Evolutionary conservation across 2,797 vertebrate genomes (phyloP).

Genomic region (Heliangelus exortis): DNA sequence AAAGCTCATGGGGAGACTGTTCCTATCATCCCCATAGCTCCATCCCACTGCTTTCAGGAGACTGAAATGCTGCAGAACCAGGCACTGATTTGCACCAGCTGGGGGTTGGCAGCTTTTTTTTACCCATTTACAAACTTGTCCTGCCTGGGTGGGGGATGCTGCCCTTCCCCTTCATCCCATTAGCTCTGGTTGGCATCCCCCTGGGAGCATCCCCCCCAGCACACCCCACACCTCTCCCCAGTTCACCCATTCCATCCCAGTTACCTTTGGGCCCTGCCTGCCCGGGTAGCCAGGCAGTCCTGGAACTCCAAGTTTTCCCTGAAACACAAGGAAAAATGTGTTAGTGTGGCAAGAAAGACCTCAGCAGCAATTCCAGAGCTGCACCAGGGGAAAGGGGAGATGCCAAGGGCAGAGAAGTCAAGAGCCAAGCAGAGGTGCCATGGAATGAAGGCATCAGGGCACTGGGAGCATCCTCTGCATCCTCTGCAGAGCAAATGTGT

Average conservation of each 20-base stretch:
- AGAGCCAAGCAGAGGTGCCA: not conserved
- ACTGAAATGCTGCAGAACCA: not conserved
- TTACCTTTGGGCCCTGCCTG: conserved; percentile 96
- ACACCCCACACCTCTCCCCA: rapidly evolving
- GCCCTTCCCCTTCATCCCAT: rapidly evolving
- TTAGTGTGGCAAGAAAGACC: not conserved
- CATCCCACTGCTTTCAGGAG: not conserved
- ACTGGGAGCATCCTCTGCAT: not conserved
- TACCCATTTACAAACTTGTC: not conserved
- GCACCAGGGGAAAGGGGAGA: not conserved
- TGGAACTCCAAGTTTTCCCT: conserved; percentile 98
- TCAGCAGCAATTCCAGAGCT: rapidly evolving
- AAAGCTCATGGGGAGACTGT: not conserved
- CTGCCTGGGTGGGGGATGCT: rapidly evolving
- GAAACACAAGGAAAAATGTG: not conserved
- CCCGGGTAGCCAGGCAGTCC: conserved; percentile 97
- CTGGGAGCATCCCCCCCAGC: not conserved
- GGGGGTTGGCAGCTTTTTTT: not conserved
- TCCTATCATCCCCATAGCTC: not conserved
- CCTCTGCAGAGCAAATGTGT: not conserved
- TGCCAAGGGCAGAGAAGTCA: not conserved
- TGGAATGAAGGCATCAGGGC: not conserved
- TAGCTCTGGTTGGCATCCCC: not conserved
- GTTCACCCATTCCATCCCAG: rapidly evolving
- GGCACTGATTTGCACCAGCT: not conserved